Evolutionary conservation across 2,113 vertebrate species (phyloP).

Genomic region (Labrus mixtus): DNA sequence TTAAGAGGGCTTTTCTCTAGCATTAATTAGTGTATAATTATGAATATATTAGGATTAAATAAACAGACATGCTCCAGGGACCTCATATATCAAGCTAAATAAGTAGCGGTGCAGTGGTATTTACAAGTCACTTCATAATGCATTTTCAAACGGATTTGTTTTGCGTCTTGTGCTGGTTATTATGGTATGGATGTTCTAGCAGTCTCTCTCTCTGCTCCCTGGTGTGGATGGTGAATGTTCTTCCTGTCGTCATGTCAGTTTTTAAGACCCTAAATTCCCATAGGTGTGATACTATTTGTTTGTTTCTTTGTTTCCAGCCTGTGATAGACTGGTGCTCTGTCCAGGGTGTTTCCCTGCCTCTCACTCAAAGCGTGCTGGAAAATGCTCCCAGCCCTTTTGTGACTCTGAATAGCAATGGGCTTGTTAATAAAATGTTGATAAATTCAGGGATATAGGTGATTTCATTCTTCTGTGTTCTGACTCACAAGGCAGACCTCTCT

Average conservation of each 20-base stretch:
- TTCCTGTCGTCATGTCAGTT: conserved; percentile 33
- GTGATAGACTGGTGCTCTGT: conserved; percentile 27
- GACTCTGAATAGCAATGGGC: conserved; percentile 44
- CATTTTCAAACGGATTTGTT: conserved; percentile 43
- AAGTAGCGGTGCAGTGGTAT: conserved; percentile 63
- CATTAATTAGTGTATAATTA: conserved; percentile 83
- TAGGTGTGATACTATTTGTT: conserved; percentile 36
- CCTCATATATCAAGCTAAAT: conserved; percentile 67
- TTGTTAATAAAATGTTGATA: conserved; percentile 18
- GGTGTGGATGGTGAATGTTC: neutral
- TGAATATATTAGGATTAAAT: conserved; percentile 82
- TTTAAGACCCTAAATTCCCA: conserved; percentile 46
- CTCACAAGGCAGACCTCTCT: conserved; percentile 20
- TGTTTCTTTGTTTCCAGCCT: conserved; percentile 48
- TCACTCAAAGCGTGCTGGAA: conserved; percentile 49
- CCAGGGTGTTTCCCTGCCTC: conserved; percentile 43
- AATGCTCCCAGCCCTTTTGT: conserved; percentile 34
- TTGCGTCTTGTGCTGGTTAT: conserved; percentile 39
- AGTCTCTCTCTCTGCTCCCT: neutral
- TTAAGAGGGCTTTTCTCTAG: conserved; percentile 74
- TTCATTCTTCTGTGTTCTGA: conserved; percentile 6
- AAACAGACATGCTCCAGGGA: conserved; percentile 78
- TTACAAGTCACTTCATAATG: conserved; percentile 61
- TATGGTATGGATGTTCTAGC: conserved; percentile 1
- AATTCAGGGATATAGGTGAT: conserved; percentile 1